Evolutionary conservation across 2,113 vertebrate species (phyloP), one percentile per base, ranked within the genome.

Genomic region (Zapornia atra): DNA sequence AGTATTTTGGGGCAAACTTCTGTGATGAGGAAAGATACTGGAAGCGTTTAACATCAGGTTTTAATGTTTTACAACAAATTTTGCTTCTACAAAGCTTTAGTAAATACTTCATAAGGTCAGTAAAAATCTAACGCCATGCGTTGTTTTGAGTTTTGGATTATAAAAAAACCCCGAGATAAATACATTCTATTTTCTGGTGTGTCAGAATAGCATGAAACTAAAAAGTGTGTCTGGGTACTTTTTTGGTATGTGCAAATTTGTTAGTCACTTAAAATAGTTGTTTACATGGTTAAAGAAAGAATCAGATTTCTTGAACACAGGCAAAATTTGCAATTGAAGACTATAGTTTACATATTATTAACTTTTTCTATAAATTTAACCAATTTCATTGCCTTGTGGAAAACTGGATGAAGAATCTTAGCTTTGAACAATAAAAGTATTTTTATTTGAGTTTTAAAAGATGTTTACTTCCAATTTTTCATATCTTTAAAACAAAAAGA

Each of bases 21-120:
- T 94, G 25, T 94, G 51, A 71, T 86, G 59, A 88, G 82, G 65
- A 89, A 90, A 90, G 63, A 60, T 24, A 61, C 42, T 92, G 54
- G 53, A 89, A 86, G 64, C 60, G 50, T 64, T 63, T 70, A 69
- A 50, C 3, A 5, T 42, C 44, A 76, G 54, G 31, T 92, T 89
- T 77, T 50, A 66, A 42, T 14, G 42, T 69, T 73, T 94, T 66
- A 29, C 71, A 82, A 34, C 7, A 46, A 54, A 76, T 93, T 89
- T 89, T 82, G 29, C 16, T 96, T 42, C 5, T 71, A 64, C 29
- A 59, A 59, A n/a, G 1, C 34, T 90, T 54, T 59, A 60, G 28
- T 64, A 53, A 83, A 72, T 81, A 66, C 5, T 88, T 79, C 34
- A n/a, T 90, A 17, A 72, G 77, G 40, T 33, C 29, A 56, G 25